Conservation (phyloP, 2,113 vertebrate genomes). For the Mormyrus iriodes region DNA sequence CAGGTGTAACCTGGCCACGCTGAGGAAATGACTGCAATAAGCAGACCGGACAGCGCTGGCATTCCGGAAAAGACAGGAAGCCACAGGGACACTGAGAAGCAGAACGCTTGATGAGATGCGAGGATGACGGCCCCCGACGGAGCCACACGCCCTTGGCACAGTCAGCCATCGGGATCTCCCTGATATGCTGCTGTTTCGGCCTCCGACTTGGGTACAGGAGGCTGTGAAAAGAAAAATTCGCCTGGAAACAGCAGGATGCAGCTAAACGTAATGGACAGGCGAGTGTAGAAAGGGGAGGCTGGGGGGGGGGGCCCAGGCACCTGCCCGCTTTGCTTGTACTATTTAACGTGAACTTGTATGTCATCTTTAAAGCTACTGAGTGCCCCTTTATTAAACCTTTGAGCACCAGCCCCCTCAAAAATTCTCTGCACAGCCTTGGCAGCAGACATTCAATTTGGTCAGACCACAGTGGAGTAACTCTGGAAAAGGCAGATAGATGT, state of each 20-base stretch:
- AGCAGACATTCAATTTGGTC: background rate
- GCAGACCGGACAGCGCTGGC: background rate
- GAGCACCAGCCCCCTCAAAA: background rate
- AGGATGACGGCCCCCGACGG: background rate
- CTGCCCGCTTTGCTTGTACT: background rate
- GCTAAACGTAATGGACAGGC: background rate
- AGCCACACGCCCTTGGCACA: background rate
- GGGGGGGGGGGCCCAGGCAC: background rate
- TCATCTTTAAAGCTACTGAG: background rate
- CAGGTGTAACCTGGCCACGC: slow-evolving; percentile 6
- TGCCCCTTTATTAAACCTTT: background rate
- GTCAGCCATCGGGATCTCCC: background rate
- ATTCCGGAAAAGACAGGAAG: slow-evolving; percentile 1
- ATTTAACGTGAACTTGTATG: background rate
- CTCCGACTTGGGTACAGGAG: background rate
- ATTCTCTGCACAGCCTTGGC: background rate
- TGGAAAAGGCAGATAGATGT: background rate
- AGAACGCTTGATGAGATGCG: background rate
- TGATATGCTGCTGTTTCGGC: background rate
- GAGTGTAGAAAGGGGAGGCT: background rate
- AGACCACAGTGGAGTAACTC: background rate
- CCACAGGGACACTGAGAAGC: background rate
- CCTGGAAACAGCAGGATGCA: background rate
- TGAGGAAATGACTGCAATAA: slow-evolving; percentile 20
- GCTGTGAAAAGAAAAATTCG: background rate